phyloP scores from a whole-genome alignment of 2,888 invertebrate species.

The Hybos culiciformis region DNA sequence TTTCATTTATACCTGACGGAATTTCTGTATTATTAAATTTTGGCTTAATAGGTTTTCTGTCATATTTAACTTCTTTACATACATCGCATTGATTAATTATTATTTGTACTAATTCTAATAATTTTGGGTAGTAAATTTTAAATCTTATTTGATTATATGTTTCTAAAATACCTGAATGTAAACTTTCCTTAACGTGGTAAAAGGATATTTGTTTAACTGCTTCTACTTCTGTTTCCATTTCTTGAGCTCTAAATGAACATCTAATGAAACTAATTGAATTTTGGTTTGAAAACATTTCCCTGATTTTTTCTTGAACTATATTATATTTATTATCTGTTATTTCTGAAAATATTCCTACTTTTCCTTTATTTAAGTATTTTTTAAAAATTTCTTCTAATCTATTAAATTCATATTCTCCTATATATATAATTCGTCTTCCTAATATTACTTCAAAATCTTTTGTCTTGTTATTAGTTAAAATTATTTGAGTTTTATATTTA shows the following conservation, averaged over 20 bases:
- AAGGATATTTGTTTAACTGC: constrained; percentile 11
- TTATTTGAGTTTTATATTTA: background rate
- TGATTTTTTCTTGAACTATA: constrained; percentile 10
- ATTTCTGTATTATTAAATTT: constrained; percentile 9
- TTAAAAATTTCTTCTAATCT: constrained; percentile 7
- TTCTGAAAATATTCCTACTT: constrained; percentile 11
- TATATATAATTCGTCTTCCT: constrained; percentile 1
- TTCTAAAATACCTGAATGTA: constrained; percentile 9
- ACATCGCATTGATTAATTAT: constrained; percentile 11
- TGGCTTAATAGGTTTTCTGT: constrained; percentile 11
- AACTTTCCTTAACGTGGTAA: constrained; percentile 14
- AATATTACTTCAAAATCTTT: background rate
- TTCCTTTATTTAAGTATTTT: constrained; percentile 4
- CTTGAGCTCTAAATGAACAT: constrained; percentile 6
- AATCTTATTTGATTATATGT: constrained; percentile 12
- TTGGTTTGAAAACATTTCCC: constrained; percentile 10
- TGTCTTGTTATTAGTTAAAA: constrained; percentile 3
- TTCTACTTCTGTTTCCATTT: constrained; percentile 11
- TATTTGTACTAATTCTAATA: constrained; percentile 4
- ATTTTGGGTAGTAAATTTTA: constrained; percentile 11
- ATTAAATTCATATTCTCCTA: constrained; percentile 7
- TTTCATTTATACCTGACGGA: constrained; percentile 6
- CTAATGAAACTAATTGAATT: constrained; percentile 12
- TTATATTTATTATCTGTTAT: constrained; percentile 10
- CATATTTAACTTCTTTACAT: constrained; percentile 12